Percentiles rank a stretch among this genome's conserved stretches.
Evolutionary conservation across 2,888 invertebrate genomes (phyloP).

Genomic region (Synanthedon formicaeformis): DNA sequence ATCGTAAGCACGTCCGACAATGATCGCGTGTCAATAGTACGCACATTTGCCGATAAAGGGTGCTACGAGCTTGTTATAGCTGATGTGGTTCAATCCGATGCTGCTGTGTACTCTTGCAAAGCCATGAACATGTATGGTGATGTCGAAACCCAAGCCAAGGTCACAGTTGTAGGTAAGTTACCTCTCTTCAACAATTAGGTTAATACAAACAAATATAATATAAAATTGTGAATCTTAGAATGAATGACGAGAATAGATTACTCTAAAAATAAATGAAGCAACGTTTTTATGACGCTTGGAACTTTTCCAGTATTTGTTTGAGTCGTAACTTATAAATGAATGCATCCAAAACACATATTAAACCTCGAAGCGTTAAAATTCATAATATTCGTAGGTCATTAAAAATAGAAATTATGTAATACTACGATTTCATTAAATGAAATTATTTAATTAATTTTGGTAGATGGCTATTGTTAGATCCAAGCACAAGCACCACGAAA

Average conservation of each 20-base stretch:
- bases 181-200: background rate
- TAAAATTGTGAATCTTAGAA: constrained; percentile 1
- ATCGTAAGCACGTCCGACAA: constrained; percentile 76
- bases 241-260: constrained; percentile 12
- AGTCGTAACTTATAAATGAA: constrained; percentile 25
- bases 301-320: constrained; percentile 46
- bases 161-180: constrained; percentile 80
- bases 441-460: too few relatives aligned
- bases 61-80: constrained; percentile 90
- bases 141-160: constrained; percentile 78
- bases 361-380: too few relatives aligned
- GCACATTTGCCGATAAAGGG: constrained; percentile 82
- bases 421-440: too few relatives aligned
- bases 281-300: constrained; percentile 38
- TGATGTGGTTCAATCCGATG: constrained; percentile 82
- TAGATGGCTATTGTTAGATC: too few relatives aligned
- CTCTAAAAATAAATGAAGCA: constrained; percentile 17
- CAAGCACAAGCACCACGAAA: too few relatives aligned
- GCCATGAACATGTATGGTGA: constrained; percentile 88
- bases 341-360: too few relatives aligned
- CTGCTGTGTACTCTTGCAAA: constrained; percentile 85
- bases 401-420: too few relatives aligned
- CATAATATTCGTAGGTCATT: too few relatives aligned
- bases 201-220: background rate
- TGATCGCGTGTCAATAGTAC: constrained; percentile 77